Base-by-base conservation (phyloP, 2,113 vertebrate genomes). In the Dipodomys ordii region DNA sequence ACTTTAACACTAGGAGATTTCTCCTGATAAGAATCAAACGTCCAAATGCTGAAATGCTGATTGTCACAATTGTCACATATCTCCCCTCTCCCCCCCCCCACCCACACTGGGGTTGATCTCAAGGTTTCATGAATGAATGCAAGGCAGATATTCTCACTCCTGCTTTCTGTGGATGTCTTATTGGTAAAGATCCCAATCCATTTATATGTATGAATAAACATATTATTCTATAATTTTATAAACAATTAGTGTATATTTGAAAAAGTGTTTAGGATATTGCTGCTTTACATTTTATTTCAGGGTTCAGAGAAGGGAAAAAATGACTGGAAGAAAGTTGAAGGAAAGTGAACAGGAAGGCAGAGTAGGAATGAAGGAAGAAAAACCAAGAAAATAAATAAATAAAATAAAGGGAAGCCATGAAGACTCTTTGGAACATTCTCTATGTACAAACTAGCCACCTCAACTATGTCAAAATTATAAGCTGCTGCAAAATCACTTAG, bases 211-310 rank as follows among this genome's bases (percentile, higher is more conserved):
- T 49, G 49, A 49, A 49, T 49, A 49, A 49, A 49, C 49, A 49
- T 49, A 49, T 49, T 49, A 49, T 49, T 49, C 49, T 49, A 49
- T 49, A 9, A 49, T 49, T 49, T 49, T 12, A 49, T 49, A 49
- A 49, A 49, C 49, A 32, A 30, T 35, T 12, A 49, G 32, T 3
- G 30, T 32, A 4, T 67, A 44, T 79, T 60, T 72, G 72, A 28
- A 35, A 32, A 8, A 2, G 9, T 46, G 11, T 46, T 2, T 28
- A 67, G 7, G 9, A 27, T 3, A 1, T 3, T 27, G 3, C 49
- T 87, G 9, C 16, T 60, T 77, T 69, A 60, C 1, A 46, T 81
- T 60, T 49, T 69, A 30, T 46, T 85, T 83, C 46, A 44, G 32
- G 3, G 18, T 22, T 77, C 30, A 71, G 9, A 32, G 35, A 79